Base-by-base conservation (phyloP, 2,888 invertebrate species). In the Drosophila kanekoi region DNA sequence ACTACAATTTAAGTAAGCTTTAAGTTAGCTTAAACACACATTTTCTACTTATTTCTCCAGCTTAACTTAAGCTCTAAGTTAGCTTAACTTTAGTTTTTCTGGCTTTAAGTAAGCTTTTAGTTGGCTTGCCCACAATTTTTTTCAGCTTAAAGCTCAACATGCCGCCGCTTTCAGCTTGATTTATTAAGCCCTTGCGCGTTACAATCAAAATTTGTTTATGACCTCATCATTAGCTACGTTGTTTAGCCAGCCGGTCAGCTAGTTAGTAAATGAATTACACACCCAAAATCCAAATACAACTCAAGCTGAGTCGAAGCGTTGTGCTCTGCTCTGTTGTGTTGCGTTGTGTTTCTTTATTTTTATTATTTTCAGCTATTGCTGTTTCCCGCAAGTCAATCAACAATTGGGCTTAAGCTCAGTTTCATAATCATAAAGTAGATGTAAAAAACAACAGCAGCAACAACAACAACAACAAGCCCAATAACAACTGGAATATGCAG, bases 381-480 rank as follows among this genome's bases (percentile, higher is more conserved):
- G 28, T 28, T 28, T 28, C 28, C 28, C 57, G 76, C 49, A 70
- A 72, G 74, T 79, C 76, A 70, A 71, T 81, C 79, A 83, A 81
- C 79, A 81, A 77, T 87, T 83, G 85, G 61, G 57, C 79, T 47
- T 33, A 10, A 10, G 16, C 38, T 32, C 5, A 14, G 44, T 82
- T 80, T 72, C 56, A 61, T 75, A 81, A 83, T 76, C 63, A 58
- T 20, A 18, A 44, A 11, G 64, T 18, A 38, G 44, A 20, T 28
- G 40, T 4, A 10, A 10, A 16, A 40, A 38, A 14, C 38, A 35
- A 9, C 23, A 23, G 8, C 23, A 23, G 6, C 23, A 8, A n/a
- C 23, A 23, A 23, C 23, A 23, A 23, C 23, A 23, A 23, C 23
- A 49, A 16, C 2, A 18, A 18, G 18, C 18, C 18, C 23, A 23